A percentile compares a stretch with the other conserved stretches of the same genome.
These are phyloP conservation scores for Nymphalis polychloros DNA, from an alignment of 2,888 invertebrate genomes.

Conservation along the genomic window DNA sequence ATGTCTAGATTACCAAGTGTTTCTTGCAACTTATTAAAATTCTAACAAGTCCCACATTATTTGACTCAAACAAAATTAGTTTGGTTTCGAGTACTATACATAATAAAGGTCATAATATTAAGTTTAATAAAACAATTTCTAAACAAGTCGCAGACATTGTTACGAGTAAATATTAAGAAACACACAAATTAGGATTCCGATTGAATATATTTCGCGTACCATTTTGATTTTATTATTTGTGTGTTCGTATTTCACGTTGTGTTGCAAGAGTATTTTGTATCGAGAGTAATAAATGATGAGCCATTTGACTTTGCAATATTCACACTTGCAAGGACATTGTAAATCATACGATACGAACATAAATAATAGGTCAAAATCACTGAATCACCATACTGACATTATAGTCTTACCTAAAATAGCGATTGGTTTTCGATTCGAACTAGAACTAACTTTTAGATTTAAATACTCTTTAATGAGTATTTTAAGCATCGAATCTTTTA, in stretches of 20 bases:
- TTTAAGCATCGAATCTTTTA: slow-evolving; percentile 5
- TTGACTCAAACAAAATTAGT: slow-evolving; percentile 21
- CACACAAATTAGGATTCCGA: too few relatives aligned
- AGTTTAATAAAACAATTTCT: background rate
- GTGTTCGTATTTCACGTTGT: too few relatives aligned
- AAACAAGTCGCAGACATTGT: background rate
- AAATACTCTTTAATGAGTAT: slow-evolving; percentile 14
- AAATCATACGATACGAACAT: slow-evolving; percentile 44
- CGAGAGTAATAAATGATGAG: slow-evolving; percentile 60
- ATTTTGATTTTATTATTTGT: slow-evolving; percentile 4
- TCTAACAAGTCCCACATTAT: slow-evolving; percentile 23
- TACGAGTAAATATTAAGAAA: too few relatives aligned
- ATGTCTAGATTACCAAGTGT: slow-evolving; percentile 31
- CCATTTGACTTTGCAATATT: slow-evolving; percentile 64
- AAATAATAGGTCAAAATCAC: slow-evolving; percentile 52
- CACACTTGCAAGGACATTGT: slow-evolving; percentile 52
- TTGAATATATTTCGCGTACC: background rate
- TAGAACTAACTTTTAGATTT: background rate
- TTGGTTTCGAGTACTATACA: background rate
- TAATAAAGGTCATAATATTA: background rate
- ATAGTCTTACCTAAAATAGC: background rate
- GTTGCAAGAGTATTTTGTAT: slow-evolving; percentile 17
- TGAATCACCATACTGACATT: slow-evolving; percentile 31
- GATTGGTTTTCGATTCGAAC: background rate
- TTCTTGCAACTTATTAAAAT: slow-evolving; percentile 22